These are phyloP conservation scores for Oreortyx pictus DNA, from an alignment of 2,797 vertebrate species.

Conservation along the genomic window DNA sequence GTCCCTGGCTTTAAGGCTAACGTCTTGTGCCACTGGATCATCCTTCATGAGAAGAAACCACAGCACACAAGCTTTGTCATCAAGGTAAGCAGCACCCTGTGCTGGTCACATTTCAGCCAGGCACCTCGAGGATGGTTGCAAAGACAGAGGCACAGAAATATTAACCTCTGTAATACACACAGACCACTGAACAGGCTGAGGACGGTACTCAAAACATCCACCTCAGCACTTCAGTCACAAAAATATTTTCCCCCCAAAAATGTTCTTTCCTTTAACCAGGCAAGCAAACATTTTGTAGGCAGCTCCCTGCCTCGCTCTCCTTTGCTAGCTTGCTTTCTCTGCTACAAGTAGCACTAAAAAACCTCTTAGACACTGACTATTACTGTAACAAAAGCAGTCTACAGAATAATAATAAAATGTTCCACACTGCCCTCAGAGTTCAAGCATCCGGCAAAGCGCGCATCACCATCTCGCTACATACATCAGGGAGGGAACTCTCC, in stretches of 20 bases:
- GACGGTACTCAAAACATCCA: not conserved
- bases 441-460: not conserved
- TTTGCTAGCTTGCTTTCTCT: not conserved
- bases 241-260: not conserved
- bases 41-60: conserved; percentile 84
- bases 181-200: not conserved
- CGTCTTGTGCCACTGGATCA: conserved; percentile 84
- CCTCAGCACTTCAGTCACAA: not conserved
- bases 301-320: not conserved
- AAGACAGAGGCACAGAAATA: not conserved
- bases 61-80: conserved; percentile 74
- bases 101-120: not conserved
- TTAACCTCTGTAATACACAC: not conserved
- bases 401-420: not conserved
- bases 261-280: not conserved
- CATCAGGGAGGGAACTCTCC: not conserved
- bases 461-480: not conserved
- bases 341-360: not conserved
- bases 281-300: not conserved
- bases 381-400: not conserved
- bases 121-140: not conserved
- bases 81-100: conserved; percentile 79
- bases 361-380: not conserved
- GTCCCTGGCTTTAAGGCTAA: conserved; percentile 78
- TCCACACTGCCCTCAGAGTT: not conserved